phyloP scores from a whole-genome alignment of 2,113 vertebrate species.

The Tetrao urogallus region DNA sequence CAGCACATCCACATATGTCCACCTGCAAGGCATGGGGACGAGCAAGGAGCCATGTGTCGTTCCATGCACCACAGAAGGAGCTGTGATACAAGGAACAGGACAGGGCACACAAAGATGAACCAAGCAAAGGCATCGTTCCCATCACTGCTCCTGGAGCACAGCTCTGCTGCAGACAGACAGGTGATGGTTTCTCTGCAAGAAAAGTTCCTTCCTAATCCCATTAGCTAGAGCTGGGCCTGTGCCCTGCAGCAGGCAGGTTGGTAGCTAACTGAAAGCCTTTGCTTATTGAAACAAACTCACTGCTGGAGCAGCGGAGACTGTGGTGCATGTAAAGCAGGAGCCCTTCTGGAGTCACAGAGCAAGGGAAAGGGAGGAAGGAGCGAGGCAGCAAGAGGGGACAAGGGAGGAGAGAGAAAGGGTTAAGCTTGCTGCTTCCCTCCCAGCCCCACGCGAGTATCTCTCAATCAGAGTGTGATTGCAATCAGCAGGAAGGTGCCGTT shows the following conservation, averaged over 20 bases:
- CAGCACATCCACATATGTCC: neutral
- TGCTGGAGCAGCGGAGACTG: neutral
- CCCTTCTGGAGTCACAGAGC: neutral
- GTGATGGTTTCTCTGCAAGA: neutral
- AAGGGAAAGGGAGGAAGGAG: neutral
- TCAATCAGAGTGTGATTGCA: slow-evolving; percentile 81
- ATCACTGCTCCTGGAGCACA: neutral
- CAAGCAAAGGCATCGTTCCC: rapidly evolving
- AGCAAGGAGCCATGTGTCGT: rapidly evolving
- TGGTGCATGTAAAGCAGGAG: neutral
- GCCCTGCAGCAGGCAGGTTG: slow-evolving; percentile 43
- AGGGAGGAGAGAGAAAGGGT: slow-evolving; percentile 18
- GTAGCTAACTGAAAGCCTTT: slow-evolving; percentile 49
- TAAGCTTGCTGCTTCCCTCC: slow-evolving; percentile 49
- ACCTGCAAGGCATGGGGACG: neutral
- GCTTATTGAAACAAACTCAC: slow-evolving; percentile 46
- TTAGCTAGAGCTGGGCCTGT: slow-evolving; percentile 29
- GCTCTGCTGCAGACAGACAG: slow-evolving; percentile 47
- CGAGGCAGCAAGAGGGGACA: neutral
- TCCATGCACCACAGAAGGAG: neutral
- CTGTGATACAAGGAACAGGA: neutral
- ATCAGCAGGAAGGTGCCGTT: slow-evolving; percentile 69
- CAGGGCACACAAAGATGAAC: rapidly evolving
- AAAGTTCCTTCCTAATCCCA: slow-evolving; percentile 57
- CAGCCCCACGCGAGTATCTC: slow-evolving; percentile 48